Base-by-base conservation (phyloP, 1,140 invertebrate species). In the Pogonomyrmex barbatus region DNA sequence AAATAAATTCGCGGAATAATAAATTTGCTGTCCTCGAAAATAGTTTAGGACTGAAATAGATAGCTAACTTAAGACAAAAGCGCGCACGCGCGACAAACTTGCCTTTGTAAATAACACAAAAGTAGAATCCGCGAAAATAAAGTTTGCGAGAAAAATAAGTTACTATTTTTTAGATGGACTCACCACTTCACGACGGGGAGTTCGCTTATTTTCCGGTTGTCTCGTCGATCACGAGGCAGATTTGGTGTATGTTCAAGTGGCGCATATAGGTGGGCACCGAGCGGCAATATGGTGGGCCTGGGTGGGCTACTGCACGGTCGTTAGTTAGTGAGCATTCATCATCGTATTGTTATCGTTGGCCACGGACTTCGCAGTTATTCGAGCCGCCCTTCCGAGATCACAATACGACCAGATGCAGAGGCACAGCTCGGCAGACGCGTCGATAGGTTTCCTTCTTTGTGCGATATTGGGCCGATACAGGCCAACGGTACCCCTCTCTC, bases 271-370 rank as follows among this genome's bases (percentile, higher is more conserved):
- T 36, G 71, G 60, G 67, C 86, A 83, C 87, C 82, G 85, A 90
- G 85, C 87, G 67, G 85, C 90, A 86, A 91, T 87, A 87, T 76
- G 83, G 58, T 73, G 87, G 86, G 77, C 86, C 83, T 88, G 85
- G 90, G 78, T 60, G 52, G 56, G 86, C 86, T 87, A 85, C 91
- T 88, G 86, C 82, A 88, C 71, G 89, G 63, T 92, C 91, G 90
- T 92, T 92, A 91, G 91, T 92, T 92, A 89, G 88, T 42, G 78
- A 85, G 85, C 87, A 92, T 92, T 92, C 89, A 91, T 90, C 87
- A 85, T 91, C 65, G 89, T 83, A 92, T 92, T 92, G 90, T 92
- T 92, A 89, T 88, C 89, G 88, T 92, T 91, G 87, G 90, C 85
- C 91, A 87, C 82, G 85, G 87, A 84, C 90, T 86, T 91, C 87